Conservation (phyloP, 1,140 invertebrate genomes). For the Brachystomella parvula region DNA sequence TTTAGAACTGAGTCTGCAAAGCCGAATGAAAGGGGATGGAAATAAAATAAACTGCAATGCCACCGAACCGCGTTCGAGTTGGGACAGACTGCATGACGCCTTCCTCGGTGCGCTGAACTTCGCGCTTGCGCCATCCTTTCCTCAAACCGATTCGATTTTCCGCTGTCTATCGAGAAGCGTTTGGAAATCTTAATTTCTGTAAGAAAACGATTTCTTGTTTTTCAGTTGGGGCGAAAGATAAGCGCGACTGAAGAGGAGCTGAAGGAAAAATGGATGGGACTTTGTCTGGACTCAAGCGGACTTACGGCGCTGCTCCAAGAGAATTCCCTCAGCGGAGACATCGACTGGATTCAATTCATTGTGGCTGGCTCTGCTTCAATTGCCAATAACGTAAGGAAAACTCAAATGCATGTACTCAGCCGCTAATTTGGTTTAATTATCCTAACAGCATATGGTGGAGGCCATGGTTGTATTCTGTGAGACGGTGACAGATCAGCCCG, state of each 20-base stretch:
- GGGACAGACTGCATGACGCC: no score
- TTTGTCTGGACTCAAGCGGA: constrained; percentile 53
- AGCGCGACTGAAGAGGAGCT: constrained; percentile 44
- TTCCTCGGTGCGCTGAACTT: no score
- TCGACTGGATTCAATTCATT: constrained; percentile 59
- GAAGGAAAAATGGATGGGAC: constrained; percentile 55
- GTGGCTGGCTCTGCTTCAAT: constrained; percentile 54
- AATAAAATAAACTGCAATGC: no score
- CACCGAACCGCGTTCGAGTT: no score
- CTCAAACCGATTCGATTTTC: no score
- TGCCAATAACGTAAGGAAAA: constrained; percentile 5
- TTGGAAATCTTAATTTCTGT: background rate
- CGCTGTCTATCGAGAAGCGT: background rate
- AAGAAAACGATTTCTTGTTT: no score
- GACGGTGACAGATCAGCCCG: constrained; percentile 62
- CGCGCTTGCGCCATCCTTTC: no score
- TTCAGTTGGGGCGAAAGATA: constrained; percentile 8
- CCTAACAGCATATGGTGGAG: constrained; percentile 49
- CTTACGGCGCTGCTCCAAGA: constrained; percentile 56
- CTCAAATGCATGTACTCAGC: background rate
- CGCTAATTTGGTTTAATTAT: background rate
- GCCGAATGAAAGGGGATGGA: no score
- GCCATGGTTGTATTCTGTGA: constrained; percentile 75
- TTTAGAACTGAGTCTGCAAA: no score
- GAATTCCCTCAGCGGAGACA: constrained; percentile 50